Conservation (phyloP, 1,140 invertebrate genomes). For the Platyscapa corneri region DNA sequence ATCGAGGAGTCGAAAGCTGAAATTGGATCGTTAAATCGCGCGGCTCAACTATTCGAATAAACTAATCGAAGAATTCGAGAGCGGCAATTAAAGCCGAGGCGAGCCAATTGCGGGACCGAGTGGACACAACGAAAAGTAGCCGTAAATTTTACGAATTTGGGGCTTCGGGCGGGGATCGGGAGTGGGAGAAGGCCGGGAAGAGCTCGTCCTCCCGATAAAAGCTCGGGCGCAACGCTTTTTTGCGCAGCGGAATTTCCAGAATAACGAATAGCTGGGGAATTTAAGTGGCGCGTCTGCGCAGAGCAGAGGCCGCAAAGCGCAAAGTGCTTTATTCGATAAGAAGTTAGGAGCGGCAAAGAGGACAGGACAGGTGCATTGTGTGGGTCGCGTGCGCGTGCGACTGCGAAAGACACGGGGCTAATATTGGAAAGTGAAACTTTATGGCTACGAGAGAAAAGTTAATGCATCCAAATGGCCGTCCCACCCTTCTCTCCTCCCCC, state of each 20-base stretch:
- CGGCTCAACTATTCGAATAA: too few relatives aligned
- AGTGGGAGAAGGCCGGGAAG: too few relatives aligned
- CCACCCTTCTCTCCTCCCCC: neutral
- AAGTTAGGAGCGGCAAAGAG: neutral
- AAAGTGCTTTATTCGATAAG: constrained; percentile 47
- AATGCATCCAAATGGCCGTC: constrained; percentile 32
- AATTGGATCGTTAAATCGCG: too few relatives aligned
- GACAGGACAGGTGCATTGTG: neutral
- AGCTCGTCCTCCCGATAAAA: neutral
- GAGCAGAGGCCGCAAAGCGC: too few relatives aligned
- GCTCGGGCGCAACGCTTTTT: too few relatives aligned
- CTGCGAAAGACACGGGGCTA: constrained; percentile 6
- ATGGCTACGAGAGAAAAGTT: constrained; percentile 2
- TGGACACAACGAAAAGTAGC: neutral
- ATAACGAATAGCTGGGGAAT: constrained; percentile 29
- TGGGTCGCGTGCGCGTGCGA: neutral
- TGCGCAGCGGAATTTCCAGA: constrained; percentile 6
- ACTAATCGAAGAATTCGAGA: too few relatives aligned
- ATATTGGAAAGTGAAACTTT: constrained; percentile 45
- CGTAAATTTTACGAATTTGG: neutral
- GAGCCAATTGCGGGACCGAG: too few relatives aligned
- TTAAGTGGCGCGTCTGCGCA: neutral
- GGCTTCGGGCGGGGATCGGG: neutral
- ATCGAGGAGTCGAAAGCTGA: too few relatives aligned
- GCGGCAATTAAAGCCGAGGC: too few relatives aligned